Conservation (phyloP, 2,797 vertebrate genomes). For the Clarias platycephalus region DNA sequence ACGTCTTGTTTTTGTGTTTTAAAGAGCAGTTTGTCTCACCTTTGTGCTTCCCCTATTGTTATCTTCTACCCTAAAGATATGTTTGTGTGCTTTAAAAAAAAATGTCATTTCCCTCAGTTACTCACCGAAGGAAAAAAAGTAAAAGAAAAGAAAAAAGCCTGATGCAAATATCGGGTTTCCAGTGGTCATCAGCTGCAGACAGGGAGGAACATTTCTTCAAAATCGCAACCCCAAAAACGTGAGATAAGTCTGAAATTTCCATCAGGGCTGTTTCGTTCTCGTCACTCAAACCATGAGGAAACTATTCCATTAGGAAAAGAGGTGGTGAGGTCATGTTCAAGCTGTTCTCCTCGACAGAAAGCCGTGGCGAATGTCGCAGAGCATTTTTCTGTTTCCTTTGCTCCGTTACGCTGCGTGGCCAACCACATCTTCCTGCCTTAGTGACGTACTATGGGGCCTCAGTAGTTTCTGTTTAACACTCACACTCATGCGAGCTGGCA, state of each 20-base stretch:
- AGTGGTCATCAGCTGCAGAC: constrained; percentile 58
- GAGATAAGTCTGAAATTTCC: constrained; percentile 72
- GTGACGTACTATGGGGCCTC: constrained; percentile 32
- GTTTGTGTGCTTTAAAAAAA: constrained; percentile 35
- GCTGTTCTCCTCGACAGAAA: constrained; percentile 68
- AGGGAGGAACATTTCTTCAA: constrained; percentile 65
- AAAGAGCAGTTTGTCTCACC: constrained; percentile 18
- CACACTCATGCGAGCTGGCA: not conserved
- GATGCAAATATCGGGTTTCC: constrained; percentile 70
- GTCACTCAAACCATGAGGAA: constrained; percentile 61
- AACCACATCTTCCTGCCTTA: constrained; percentile 67
- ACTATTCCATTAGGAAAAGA: constrained; percentile 76
- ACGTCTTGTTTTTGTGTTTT: constrained; percentile 36
- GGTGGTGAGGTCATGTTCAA: constrained; percentile 58
- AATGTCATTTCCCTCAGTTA: constrained; percentile 65
- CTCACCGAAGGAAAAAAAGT: constrained; percentile 58
- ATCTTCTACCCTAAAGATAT: constrained; percentile 31
- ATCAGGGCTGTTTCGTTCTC: constrained; percentile 56
- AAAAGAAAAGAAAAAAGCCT: constrained; percentile 55
- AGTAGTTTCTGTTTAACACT: constrained; percentile 14
- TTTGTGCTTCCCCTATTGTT: constrained; percentile 47
- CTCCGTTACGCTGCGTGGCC: constrained; percentile 73
- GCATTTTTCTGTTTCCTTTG: constrained; percentile 74
- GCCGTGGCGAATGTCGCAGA: constrained; percentile 64
- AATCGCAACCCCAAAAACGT: constrained; percentile 59